A percentile compares a stretch with the other conserved stretches of the same genome.
phyloP scores from a whole-genome alignment of 2,888 invertebrate genomes.

The Drosophila putrida region DNA sequence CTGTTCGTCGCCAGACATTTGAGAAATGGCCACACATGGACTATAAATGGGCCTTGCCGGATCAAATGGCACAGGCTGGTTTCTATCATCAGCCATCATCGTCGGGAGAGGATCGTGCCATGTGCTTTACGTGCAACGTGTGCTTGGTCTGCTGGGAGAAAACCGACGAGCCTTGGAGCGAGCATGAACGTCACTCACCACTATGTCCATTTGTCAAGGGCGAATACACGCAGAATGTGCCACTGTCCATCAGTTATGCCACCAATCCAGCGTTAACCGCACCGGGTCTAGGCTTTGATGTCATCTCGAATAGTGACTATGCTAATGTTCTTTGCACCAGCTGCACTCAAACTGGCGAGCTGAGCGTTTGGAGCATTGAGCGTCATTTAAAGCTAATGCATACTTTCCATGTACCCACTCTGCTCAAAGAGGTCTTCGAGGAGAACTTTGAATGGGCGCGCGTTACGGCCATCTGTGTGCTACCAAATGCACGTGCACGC shows the following conservation, averaged over 20 bases:
- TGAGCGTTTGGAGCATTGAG: slow-evolving; percentile 94
- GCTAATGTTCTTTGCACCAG: slow-evolving; percentile 88
- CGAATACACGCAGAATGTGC: slow-evolving; percentile 97
- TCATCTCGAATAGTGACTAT: slow-evolving; percentile 88
- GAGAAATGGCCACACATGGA: slow-evolving; percentile 98
- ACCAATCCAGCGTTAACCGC: slow-evolving; percentile 91
- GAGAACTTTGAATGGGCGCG: slow-evolving; percentile 84
- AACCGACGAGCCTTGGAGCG: slow-evolving; percentile 98
- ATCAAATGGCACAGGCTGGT: slow-evolving; percentile 98
- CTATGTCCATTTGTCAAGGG: slow-evolving; percentile 97
- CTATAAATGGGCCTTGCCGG: slow-evolving; percentile 98
- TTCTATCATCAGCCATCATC: slow-evolving; percentile 97
- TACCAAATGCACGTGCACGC: slow-evolving; percentile 86
- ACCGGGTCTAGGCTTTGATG: slow-evolving; percentile 84
- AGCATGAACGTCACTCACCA: slow-evolving; percentile 97
- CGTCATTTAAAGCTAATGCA: slow-evolving; percentile 91
- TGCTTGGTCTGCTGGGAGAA: slow-evolving; percentile 99
- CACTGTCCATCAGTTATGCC: slow-evolving; percentile 93
- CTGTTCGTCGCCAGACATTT: slow-evolving; percentile 95
- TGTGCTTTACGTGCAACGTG: slow-evolving; percentile 98
- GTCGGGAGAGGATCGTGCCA: slow-evolving; percentile 96
- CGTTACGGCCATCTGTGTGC: slow-evolving; percentile 92
- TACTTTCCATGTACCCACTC: slow-evolving; percentile 86
- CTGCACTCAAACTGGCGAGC: slow-evolving; percentile 87
- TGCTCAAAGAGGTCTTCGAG: slow-evolving; percentile 83